These are phyloP conservation scores for Otolemur garnettii DNA, from an alignment of 2,113 vertebrate species.

Conservation along the genomic window DNA sequence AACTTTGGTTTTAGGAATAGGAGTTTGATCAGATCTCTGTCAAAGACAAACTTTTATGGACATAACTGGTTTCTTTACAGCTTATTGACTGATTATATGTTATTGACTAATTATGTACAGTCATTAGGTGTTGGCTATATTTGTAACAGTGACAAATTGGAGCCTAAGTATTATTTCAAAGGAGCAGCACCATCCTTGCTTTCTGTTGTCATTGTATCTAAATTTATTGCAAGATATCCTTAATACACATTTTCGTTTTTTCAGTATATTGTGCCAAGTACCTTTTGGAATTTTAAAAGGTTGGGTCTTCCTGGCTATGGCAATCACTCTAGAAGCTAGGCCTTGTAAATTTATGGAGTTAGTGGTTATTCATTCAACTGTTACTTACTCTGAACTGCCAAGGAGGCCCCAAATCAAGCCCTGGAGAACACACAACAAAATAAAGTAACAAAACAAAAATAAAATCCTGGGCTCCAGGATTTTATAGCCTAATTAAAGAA, in stretches of 20 bases:
- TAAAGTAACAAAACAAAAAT: conserved; percentile 30
- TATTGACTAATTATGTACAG: background rate
- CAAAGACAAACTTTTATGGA: background rate
- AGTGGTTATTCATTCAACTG: background rate
- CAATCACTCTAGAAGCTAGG: background rate
- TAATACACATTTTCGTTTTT: background rate
- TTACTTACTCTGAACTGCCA: background rate
- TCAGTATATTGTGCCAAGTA: background rate
- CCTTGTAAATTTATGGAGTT: background rate
- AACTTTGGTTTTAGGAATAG: conserved; percentile 31
- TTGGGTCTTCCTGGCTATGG: background rate
- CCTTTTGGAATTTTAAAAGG: background rate
- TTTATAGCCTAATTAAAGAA: background rate
- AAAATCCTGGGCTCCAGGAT: background rate
- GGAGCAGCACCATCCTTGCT: background rate
- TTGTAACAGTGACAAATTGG: conserved; percentile 3
- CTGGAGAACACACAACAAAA: background rate
- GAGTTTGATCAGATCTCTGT: conserved; percentile 15
- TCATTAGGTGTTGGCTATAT: background rate
- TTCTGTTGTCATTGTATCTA: background rate
- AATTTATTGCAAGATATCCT: background rate
- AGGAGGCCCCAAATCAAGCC: background rate
- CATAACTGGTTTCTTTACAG: background rate
- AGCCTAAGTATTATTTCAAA: conserved; percentile 40
- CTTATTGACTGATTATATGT: background rate